phyloP scores from a whole-genome alignment of 2,113 vertebrate species.

The Geothlypis trichas region DNA sequence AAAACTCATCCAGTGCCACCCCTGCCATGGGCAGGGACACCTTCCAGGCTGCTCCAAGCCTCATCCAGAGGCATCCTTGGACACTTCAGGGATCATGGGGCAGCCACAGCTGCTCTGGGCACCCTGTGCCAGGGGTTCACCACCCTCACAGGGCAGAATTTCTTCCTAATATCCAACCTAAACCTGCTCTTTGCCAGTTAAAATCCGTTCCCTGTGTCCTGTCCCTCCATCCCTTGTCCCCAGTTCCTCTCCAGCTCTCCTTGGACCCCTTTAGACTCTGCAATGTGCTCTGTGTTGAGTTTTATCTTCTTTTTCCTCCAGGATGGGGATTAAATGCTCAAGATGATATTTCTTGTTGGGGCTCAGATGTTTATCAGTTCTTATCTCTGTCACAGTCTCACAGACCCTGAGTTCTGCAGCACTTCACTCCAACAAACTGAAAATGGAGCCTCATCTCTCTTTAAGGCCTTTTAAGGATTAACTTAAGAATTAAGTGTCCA shows the following conservation, averaged over 20 bases:
- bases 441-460: not conserved
- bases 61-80: not conserved
- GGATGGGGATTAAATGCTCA: too few species aligned
- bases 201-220: not conserved
- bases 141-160: accelerated
- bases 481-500: too few species aligned
- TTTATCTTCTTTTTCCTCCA: not conserved
- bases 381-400: not conserved
- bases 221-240: not conserved
- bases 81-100: not conserved
- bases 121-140: accelerated
- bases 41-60: not conserved
- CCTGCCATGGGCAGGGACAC: not conserved
- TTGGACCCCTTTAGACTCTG: not conserved
- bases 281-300: not conserved
- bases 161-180: not conserved
- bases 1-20: not conserved
- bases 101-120: not conserved
- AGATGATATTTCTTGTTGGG: not conserved
- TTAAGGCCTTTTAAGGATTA: too few species aligned
- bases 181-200: accelerated
- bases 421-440: not conserved
- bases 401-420: not conserved
- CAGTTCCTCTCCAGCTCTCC: not conserved
- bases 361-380: not conserved